Conservation (phyloP, 1,140 invertebrate species). For the Ephestia elutella region DNA sequence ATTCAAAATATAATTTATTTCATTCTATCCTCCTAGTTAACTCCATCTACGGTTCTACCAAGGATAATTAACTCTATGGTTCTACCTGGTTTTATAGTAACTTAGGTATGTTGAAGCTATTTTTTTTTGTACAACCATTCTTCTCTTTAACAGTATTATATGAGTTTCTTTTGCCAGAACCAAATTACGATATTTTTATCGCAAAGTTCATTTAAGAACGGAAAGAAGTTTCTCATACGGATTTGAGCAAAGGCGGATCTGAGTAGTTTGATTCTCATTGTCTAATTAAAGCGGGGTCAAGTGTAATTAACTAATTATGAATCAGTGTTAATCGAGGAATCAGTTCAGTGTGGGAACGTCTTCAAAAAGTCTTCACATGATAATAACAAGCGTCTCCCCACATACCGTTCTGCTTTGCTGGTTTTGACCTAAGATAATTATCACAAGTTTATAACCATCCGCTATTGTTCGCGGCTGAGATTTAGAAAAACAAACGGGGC, state of each 20-base stretch:
- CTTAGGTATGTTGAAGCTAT: too few species aligned
- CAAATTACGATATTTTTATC: too few species aligned
- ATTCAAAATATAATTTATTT: conserved; percentile 49
- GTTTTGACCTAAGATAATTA: conserved; percentile 65
- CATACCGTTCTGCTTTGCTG: conserved; percentile 60
- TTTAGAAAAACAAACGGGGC: conserved; percentile 39
- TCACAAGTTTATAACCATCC: conserved; percentile 62
- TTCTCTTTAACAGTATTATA: too few species aligned
- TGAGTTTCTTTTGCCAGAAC: too few species aligned
- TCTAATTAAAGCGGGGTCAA: conserved; percentile 51
- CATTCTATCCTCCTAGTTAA: conserved; percentile 17
- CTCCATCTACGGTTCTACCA: too few species aligned
- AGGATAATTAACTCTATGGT: too few species aligned
- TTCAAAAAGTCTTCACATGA: conserved; percentile 71
- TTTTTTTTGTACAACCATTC: too few species aligned
- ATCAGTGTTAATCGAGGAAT: conserved; percentile 65
- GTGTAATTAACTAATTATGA: conserved; percentile 65
- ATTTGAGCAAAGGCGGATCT: conserved; percentile 24
- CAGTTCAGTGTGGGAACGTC: conserved; percentile 69
- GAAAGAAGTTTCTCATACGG: conserved; percentile 23
- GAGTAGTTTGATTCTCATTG: conserved; percentile 32
- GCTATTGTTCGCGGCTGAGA: conserved; percentile 62
- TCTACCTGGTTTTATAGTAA: too few species aligned
- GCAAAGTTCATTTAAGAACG: too few species aligned
- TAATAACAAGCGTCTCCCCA: conserved; percentile 53